Evolutionary conservation across 2,113 vertebrate species (phyloP), one percentile per base, ranked within the genome.

Genomic region (Baryphthengus martii): DNA sequence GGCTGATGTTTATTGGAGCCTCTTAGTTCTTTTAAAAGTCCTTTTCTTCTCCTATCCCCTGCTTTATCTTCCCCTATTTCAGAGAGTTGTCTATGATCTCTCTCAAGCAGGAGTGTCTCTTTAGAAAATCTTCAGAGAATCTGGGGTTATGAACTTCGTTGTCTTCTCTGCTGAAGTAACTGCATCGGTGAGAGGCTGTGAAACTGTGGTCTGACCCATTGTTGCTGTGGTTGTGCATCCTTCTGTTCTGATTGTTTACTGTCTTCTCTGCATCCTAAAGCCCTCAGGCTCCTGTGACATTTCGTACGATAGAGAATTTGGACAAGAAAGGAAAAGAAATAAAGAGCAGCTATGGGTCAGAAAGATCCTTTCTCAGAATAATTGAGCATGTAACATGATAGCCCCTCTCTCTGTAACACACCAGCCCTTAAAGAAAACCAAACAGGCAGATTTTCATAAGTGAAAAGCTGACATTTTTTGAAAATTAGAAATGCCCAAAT

Each of bases 181-280:
- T 61, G 61, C 40, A 50, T 31, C 72, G 39, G 28, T 95, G 83
- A 87, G 68, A 94, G 47, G 61, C 26, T 90, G 75, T 52, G 49
- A 58, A 90, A 70, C 9, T 10, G 28, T 67, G 79, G 47, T 81
- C n/a, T 71, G 78, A 85, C 39, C n/a, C 55, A 40, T 45, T n/a
- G 49, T 33, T 7, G 7, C 2, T 3, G 56, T 26, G 23, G 12
- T 65, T 0, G 0, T 87, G n/a, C 65, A 78, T 86, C 53, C 70
- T 80, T 80, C 17, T 4, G 19, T 28, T 80, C 37, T 29, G 31
- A 71, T 74, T 17, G 5, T n/a, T 94, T 72, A 97, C 5, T 88
- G 89, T 89, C 52, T 96, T 5, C 4, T 76, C n/a, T 84, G 86
- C 6, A 26, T 50, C 59, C 89, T 93, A 62, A 94, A 95, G 73